phyloP scores from a whole-genome alignment of 2,113 vertebrate genomes.

The Rhinichthys klamathensis region DNA sequence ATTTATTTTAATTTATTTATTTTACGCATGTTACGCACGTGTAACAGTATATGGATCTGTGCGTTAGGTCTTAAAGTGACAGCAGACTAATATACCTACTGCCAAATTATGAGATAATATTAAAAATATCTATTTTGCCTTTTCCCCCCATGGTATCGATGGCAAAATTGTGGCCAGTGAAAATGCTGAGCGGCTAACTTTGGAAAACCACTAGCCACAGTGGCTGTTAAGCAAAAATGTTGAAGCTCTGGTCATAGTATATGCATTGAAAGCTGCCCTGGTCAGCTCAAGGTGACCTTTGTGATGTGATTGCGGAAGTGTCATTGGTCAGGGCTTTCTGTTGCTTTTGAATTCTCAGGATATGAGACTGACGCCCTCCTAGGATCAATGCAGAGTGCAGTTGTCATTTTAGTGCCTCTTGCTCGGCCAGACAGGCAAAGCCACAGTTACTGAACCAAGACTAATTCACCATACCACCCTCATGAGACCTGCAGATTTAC shows the following conservation, averaged over 20 bases:
- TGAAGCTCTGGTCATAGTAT: not conserved
- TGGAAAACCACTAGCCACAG: no score
- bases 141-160: no score
- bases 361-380: slow-evolving; percentile 55
- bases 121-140: no score
- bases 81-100: no score
- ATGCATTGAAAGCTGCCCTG: slow-evolving; percentile 33
- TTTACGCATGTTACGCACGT: no score
- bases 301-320: slow-evolving; percentile 50
- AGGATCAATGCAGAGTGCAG: slow-evolving; percentile 67
- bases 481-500: slow-evolving; percentile 11
- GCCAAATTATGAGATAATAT: no score
- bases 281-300: slow-evolving; percentile 66
- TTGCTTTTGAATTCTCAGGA: slow-evolving; percentile 49
- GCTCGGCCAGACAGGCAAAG: slow-evolving; percentile 62
- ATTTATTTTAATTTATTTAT: no score
- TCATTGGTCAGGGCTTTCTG: slow-evolving; percentile 52
- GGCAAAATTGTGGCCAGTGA: no score
- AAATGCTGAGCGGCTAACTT: no score
- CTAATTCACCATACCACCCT: slow-evolving; percentile 10
- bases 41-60: no score
- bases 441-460: not conserved
- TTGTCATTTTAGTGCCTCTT: slow-evolving; percentile 63
- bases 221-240: no score
- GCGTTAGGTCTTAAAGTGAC: no score